Percentiles rank a stretch among this genome's conserved stretches.
Conservation (phyloP, 2,797 vertebrate species). For the Amblyraja radiata region DNA sequence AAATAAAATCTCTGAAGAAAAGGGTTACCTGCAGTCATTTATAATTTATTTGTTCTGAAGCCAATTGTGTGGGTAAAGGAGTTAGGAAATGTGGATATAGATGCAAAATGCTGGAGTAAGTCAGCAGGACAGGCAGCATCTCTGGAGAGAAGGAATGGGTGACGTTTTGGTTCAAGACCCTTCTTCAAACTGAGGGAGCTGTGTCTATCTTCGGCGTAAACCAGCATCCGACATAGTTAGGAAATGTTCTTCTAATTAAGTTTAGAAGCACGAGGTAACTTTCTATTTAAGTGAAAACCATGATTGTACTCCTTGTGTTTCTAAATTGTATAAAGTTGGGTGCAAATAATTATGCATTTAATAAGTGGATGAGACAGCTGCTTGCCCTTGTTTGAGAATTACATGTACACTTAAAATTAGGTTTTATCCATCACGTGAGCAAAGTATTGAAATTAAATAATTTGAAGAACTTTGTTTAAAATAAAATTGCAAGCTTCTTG, state of each 20-base stretch:
- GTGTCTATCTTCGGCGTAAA: too few species aligned
- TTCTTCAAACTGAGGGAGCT: too few species aligned
- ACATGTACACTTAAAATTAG: background rate
- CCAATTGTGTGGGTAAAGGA: background rate
- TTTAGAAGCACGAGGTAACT: background rate
- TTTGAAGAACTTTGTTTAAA: background rate
- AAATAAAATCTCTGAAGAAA: slow-evolving; percentile 29
- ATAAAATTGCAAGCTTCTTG: background rate
- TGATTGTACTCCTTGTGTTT: background rate
- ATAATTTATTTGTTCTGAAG: background rate
- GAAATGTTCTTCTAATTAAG: too few species aligned
- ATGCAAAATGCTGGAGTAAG: too few species aligned
- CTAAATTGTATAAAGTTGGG: background rate
- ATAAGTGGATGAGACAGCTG: background rate
- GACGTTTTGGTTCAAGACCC: too few species aligned
- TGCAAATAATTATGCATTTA: background rate
- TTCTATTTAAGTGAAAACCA: background rate
- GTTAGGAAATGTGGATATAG: too few species aligned
- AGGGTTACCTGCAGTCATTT: background rate
- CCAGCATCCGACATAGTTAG: too few species aligned
- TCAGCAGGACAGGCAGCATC: too few species aligned
- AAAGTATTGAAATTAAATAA: background rate
- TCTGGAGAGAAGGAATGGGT: too few species aligned
- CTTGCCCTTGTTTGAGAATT: background rate
- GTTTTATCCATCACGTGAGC: background rate